Conservation (phyloP, 1,140 invertebrate species). For the Drosophila murphyi region DNA sequence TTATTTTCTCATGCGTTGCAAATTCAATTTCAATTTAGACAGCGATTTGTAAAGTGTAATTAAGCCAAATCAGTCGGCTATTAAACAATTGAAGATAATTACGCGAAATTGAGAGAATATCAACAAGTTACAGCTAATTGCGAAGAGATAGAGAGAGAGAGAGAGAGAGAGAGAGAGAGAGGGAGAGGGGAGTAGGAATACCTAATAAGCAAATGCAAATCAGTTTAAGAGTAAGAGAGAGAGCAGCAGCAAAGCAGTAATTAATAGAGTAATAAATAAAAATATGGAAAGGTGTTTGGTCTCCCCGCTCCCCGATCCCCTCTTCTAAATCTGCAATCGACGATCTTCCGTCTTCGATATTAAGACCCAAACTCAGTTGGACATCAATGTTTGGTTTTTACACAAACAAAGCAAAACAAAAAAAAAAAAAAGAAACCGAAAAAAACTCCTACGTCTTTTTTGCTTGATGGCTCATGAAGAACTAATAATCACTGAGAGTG, state of each 20-base stretch:
- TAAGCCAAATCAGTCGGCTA: conserved; percentile 67
- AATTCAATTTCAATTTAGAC: conserved; percentile 36
- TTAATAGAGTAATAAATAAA: conserved; percentile 69
- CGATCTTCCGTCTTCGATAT: background rate
- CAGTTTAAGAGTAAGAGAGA: conserved; percentile 12
- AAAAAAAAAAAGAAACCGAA: too few species aligned
- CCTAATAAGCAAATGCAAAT: conserved; percentile 40
- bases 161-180: background rate
- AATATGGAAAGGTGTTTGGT: conserved; percentile 28
- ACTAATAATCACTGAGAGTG: too few species aligned
- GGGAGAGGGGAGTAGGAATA: background rate
- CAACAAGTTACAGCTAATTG: conserved; percentile 26
- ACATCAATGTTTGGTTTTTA: conserved; percentile 2
- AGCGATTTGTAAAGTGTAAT: conserved; percentile 39
- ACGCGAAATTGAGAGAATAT: conserved; percentile 52
- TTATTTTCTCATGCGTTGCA: conserved; percentile 11
- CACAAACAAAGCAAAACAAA: background rate
- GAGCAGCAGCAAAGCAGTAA: conserved; percentile 43
- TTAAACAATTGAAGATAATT: conserved; percentile 77
- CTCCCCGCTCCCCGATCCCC: background rate
- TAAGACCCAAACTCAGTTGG: conserved; percentile 51
- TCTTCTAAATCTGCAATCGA: background rate
- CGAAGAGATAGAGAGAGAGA: conserved; percentile 22
- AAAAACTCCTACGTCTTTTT: conserved; percentile 37
- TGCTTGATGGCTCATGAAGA: too few species aligned